Conservation (phyloP, 2,113 vertebrate species). For the Arothron firmamentum region DNA sequence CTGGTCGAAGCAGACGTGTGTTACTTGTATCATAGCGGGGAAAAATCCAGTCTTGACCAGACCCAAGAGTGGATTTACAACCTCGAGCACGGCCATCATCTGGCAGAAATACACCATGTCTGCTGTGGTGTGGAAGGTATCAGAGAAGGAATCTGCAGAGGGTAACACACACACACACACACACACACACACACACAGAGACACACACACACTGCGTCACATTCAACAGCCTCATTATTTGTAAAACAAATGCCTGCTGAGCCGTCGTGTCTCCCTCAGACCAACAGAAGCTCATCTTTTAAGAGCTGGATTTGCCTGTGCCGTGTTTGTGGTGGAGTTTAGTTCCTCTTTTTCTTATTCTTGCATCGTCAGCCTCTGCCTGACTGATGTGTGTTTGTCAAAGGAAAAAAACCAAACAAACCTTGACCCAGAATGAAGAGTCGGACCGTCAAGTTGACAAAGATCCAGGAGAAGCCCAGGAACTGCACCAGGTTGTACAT, state of each 20-base stretch:
- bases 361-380: too few species aligned
- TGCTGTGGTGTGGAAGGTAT: constrained; percentile 87
- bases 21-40: constrained; percentile 84
- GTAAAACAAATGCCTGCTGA: constrained; percentile 54
- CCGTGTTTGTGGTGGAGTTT: not conserved
- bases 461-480: constrained; percentile 96
- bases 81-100: constrained; percentile 84
- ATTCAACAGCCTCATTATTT: constrained; percentile 38
- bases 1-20: constrained; percentile 21
- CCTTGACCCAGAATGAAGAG: constrained; percentile 90
- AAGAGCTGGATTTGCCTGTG: not conserved
- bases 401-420: constrained; percentile 4
- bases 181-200: not conserved
- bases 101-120: constrained; percentile 97
- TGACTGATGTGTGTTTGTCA: not conserved
- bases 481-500: constrained; percentile 97
- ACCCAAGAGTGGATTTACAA: constrained; percentile 85
- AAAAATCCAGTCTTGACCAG: constrained; percentile 80
- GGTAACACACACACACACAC: not conserved
- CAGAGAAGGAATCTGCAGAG: constrained; percentile 87
- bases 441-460: constrained; percentile 93
- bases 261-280: not conserved
- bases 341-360: too few species aligned
- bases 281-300: too few species aligned
- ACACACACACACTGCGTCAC: constrained; percentile 5